Percentiles rank a stretch among this genome's conserved stretches.
phyloP scores from a whole-genome alignment of 2,113 vertebrate genomes.

The Microcebus jonahi region DNA sequence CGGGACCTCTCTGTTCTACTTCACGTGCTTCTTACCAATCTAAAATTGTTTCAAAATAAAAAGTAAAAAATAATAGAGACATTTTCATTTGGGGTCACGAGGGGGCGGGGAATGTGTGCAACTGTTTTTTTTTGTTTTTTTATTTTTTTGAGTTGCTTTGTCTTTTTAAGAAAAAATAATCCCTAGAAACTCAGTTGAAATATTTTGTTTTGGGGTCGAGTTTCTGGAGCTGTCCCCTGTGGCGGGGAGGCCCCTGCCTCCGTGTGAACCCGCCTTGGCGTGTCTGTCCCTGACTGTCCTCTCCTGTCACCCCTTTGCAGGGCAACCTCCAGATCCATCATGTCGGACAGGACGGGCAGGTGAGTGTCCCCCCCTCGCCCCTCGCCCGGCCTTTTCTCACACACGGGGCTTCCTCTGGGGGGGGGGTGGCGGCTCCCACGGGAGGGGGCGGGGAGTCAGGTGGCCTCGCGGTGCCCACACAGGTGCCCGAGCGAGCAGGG shows the following conservation, averaged over 20 bases:
- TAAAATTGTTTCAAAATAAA: not conserved
- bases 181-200: not conserved
- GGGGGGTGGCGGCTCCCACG: rapidly evolving
- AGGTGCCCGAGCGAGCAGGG: not conserved
- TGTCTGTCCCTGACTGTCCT: not conserved
- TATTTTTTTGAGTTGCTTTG: not conserved
- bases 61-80: not conserved
- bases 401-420: not conserved
- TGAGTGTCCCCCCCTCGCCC: constrained; percentile 80
- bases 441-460: not conserved
- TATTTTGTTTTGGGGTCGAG: not conserved
- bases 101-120: not conserved
- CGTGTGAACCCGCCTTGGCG: rapidly evolving
- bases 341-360: constrained; percentile 98
- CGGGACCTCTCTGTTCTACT: rapidly evolving
- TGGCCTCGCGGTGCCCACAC: not conserved
- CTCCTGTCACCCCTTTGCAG: constrained; percentile 83
- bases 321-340: constrained; percentile 99
- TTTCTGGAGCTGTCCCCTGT: not conserved
- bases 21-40: not conserved
- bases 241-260: not conserved
- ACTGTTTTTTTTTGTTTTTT: not conserved
- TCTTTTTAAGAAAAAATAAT: not conserved
- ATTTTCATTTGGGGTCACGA: not conserved
- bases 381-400: not conserved